Conservation (phyloP, 2,888 invertebrate species). For the Apodemia mormo region DNA sequence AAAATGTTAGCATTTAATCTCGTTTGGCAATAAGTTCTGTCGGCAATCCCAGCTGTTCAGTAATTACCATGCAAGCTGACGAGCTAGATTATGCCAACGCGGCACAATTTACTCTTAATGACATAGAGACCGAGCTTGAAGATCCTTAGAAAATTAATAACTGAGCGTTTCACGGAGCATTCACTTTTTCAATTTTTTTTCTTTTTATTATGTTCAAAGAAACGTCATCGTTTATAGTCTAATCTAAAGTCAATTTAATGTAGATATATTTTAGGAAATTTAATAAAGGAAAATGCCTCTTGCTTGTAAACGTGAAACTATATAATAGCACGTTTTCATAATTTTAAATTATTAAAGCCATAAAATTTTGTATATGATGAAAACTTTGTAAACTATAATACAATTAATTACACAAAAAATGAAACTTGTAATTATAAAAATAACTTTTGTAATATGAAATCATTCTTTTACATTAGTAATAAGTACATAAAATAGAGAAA, state of each 20-base stretch:
- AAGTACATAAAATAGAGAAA: too few relatives aligned
- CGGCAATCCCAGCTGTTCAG: conserved; percentile 18
- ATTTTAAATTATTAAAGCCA: too few relatives aligned
- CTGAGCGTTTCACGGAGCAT: not conserved
- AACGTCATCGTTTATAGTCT: not conserved
- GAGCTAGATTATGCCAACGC: conserved; percentile 15
- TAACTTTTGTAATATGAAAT: too few relatives aligned
- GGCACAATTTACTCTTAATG: conserved; percentile 22
- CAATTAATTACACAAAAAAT: too few relatives aligned
- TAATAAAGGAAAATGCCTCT: not conserved
- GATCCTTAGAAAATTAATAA: conserved; percentile 14
- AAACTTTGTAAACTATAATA: too few relatives aligned
- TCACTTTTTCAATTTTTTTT: not conserved
- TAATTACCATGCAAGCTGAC: conserved; percentile 20
- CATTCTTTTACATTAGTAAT: too few relatives aligned
- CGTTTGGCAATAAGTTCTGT: conserved; percentile 1
- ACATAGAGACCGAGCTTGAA: conserved; percentile 8
- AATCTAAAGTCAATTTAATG: not conserved
- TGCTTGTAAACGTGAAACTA: too few relatives aligned
- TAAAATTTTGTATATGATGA: too few relatives aligned
- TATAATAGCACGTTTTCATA: too few relatives aligned
- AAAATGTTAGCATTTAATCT: conserved; percentile 2
- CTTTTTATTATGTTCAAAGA: conserved; percentile 1
- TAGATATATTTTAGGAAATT: not conserved
- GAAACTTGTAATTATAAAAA: too few relatives aligned